A percentile compares a stretch with the other conserved stretches of the same genome.
Evolutionary conservation across 2,113 vertebrate genomes (phyloP).

Genomic region (Morone chrysops): DNA sequence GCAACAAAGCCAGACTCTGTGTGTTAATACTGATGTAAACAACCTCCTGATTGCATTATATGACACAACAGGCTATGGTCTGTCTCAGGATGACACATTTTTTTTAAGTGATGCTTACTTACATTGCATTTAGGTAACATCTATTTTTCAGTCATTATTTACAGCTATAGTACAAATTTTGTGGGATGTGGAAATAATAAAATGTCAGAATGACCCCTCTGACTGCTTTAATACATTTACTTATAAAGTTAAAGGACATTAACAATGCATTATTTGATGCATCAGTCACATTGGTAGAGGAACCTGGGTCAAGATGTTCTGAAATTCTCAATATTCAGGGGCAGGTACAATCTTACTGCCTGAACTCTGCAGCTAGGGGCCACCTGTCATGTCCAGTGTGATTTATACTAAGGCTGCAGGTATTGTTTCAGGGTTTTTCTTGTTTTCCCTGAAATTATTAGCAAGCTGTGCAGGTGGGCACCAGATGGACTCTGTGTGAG

Average conservation of each 20-base stretch:
- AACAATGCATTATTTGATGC: neutral
- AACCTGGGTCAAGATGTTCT: constrained; percentile 6
- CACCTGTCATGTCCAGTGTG: neutral
- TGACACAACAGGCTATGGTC: too few relatives aligned
- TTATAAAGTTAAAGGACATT: constrained; percentile 7
- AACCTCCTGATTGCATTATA: neutral
- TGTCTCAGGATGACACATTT: neutral
- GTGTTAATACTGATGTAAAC: neutral
- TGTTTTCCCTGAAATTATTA: neutral
- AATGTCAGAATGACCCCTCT: constrained; percentile 19
- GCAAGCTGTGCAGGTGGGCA: constrained; percentile 12
- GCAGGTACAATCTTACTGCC: neutral
- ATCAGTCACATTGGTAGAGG: neutral
- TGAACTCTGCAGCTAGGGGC: constrained; percentile 9
- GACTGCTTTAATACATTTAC: neutral
- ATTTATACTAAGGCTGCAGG: neutral
- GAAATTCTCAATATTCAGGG: neutral
- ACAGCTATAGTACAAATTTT: neutral
- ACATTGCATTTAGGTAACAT: neutral
- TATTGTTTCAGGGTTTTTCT: neutral
- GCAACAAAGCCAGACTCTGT: neutral
- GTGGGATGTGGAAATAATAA: neutral
- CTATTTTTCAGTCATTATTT: neutral
- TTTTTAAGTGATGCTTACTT: neutral
- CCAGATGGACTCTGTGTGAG: constrained; percentile 58